Evolutionary conservation across 2,797 vertebrate species (phyloP).

Genomic region (Diglossa cyanea): DNA sequence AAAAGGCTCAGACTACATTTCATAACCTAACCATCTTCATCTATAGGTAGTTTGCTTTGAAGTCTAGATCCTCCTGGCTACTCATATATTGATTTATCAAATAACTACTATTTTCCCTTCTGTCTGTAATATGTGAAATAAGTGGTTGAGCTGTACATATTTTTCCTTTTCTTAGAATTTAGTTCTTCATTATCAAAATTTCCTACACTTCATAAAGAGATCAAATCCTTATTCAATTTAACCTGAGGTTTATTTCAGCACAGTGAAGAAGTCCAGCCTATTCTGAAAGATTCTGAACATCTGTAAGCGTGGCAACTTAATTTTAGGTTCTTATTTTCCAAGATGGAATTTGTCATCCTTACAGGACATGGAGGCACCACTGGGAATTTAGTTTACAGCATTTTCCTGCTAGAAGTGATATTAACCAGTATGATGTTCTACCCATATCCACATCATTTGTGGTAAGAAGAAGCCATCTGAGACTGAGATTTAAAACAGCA

Average conservation of each 20-base stretch:
- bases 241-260: background rate
- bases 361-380: background rate
- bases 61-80: background rate
- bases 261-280: background rate
- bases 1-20: background rate
- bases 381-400: background rate
- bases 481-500: background rate
- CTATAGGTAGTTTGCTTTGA: background rate
- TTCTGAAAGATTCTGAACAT: background rate
- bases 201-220: background rate
- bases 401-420: background rate
- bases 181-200: background rate
- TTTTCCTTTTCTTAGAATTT: background rate
- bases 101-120: background rate
- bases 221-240: background rate
- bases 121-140: background rate
- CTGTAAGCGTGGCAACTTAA: background rate
- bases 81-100: background rate
- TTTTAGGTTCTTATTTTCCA: background rate
- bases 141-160: accelerated
- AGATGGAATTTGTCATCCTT: background rate
- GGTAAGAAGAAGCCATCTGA: background rate
- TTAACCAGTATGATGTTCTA: background rate
- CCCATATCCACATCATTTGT: background rate
- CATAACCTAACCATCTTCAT: background rate